phyloP scores from a whole-genome alignment of 2,888 invertebrate species.

The Leucozona laternaria region DNA sequence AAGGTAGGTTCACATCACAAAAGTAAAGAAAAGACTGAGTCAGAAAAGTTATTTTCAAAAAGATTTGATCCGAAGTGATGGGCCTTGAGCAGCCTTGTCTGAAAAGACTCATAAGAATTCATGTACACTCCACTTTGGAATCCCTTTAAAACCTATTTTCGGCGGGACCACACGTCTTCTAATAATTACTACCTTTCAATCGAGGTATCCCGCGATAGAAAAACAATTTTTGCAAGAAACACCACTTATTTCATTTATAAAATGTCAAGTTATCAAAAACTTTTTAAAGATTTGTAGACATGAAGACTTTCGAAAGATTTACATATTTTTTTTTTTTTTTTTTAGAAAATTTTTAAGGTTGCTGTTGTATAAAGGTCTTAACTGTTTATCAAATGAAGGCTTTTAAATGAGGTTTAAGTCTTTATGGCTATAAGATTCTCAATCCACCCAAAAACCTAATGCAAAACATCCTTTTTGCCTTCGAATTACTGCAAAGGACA shows the following conservation, averaged over 20 bases:
- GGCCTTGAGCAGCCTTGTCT: neutral
- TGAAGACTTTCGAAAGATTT: no score
- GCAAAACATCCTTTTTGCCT: neutral
- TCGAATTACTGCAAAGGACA: conserved; percentile 4
- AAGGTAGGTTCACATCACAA: neutral
- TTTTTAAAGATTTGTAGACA: no score
- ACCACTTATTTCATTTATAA: no score
- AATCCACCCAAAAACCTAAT: conserved; percentile 4
- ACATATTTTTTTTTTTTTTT: no score
- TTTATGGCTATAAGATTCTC: neutral
- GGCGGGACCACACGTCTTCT: no score
- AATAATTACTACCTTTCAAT: no score
- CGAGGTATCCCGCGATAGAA: no score
- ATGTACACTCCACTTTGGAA: conserved; percentile 14
- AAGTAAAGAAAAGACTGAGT: conserved; percentile 21
- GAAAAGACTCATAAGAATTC: conserved; percentile 26
- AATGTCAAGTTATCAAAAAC: no score
- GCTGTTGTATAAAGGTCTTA: no score
- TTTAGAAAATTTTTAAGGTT: no score
- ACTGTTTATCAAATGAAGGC: neutral
- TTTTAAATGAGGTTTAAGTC: neutral
- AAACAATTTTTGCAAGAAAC: no score
- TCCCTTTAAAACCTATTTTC: no score
- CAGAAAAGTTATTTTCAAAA: conserved; percentile 44
- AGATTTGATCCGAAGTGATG: neutral